phyloP scores from a whole-genome alignment of 2,888 invertebrate genomes.

The Hyles lineata region DNA sequence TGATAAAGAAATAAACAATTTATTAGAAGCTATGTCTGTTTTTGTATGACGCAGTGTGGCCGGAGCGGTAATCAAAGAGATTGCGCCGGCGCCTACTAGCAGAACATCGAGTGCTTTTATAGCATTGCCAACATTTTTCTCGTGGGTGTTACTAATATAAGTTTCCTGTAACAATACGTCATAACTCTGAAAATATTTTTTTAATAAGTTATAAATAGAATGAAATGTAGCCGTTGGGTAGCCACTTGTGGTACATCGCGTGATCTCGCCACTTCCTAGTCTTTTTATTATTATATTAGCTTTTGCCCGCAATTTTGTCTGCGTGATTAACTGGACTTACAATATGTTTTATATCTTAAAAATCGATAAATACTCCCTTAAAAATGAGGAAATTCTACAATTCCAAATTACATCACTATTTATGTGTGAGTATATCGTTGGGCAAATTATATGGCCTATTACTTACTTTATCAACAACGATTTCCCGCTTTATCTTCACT shows the following conservation, averaged over 20 bases:
- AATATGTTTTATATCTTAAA: too few species aligned
- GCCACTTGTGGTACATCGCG: background rate
- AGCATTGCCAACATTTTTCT: slow-evolving; percentile 45
- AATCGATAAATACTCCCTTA: too few species aligned
- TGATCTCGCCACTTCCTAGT: slow-evolving; percentile 11
- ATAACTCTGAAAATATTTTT: slow-evolving; percentile 21
- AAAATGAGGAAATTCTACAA: too few species aligned
- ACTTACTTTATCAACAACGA: too few species aligned
- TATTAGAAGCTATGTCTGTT: slow-evolving; percentile 29
- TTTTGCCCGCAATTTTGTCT: too few species aligned
- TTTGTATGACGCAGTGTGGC: slow-evolving; percentile 23
- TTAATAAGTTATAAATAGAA: slow-evolving; percentile 14
- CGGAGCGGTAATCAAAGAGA: slow-evolving; percentile 24
- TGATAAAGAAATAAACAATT: slow-evolving; percentile 32
- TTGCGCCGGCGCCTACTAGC: slow-evolving; percentile 48
- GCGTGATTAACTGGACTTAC: too few species aligned
- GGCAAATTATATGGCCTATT: too few species aligned
- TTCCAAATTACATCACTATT: too few species aligned
- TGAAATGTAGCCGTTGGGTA: slow-evolving; percentile 1
- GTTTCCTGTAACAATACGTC: slow-evolving; percentile 30
- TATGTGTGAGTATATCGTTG: too few species aligned
- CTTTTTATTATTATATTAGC: slow-evolving; percentile 7
- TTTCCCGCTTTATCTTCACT: too few species aligned
- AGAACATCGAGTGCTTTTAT: slow-evolving; percentile 56
- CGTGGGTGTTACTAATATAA: slow-evolving; percentile 33